Evolutionary conservation across 2,113 vertebrate genomes (phyloP).

Genomic region (Vanacampus margaritifer): DNA sequence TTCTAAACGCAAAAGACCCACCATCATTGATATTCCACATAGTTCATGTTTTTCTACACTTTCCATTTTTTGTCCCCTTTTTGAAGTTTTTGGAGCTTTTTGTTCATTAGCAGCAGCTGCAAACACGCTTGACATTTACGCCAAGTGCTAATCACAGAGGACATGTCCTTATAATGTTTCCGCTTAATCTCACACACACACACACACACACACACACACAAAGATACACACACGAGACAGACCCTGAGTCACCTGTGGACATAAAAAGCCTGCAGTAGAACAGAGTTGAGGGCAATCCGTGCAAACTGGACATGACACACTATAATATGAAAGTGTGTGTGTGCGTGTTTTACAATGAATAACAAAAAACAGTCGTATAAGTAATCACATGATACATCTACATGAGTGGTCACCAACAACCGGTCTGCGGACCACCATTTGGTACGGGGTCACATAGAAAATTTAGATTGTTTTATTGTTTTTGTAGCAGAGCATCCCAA

Average conservation of each 20-base stretch:
- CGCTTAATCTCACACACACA: constrained; percentile 25
- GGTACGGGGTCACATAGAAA: no score
- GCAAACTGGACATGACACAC: not conserved
- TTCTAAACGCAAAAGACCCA: no score
- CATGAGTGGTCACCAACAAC: no score
- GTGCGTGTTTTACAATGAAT: not conserved
- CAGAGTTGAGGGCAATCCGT: not conserved
- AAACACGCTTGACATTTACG: constrained; percentile 66
- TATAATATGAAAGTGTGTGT: not conserved
- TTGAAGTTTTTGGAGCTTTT: constrained; percentile 18
- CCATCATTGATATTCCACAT: no score
- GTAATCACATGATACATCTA: no score
- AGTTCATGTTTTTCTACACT: not conserved
- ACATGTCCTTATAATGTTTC: constrained; percentile 50
- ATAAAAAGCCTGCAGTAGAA: not conserved
- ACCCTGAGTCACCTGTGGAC: constrained; percentile 1
- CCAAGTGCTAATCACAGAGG: constrained; percentile 55
- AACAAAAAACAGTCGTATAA: not conserved
- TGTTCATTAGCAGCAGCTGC: constrained; percentile 48
- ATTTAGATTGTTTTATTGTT: no score
- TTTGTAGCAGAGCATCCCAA: no score
- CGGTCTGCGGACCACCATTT: no score
- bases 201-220: constrained; percentile 12
- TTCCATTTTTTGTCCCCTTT: not conserved
- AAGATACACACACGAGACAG: not conserved